Evolutionary conservation across 1,140 invertebrate species (phyloP), one percentile per base, ranked within the genome.

Genomic region (Harpegnathos saltator): DNA sequence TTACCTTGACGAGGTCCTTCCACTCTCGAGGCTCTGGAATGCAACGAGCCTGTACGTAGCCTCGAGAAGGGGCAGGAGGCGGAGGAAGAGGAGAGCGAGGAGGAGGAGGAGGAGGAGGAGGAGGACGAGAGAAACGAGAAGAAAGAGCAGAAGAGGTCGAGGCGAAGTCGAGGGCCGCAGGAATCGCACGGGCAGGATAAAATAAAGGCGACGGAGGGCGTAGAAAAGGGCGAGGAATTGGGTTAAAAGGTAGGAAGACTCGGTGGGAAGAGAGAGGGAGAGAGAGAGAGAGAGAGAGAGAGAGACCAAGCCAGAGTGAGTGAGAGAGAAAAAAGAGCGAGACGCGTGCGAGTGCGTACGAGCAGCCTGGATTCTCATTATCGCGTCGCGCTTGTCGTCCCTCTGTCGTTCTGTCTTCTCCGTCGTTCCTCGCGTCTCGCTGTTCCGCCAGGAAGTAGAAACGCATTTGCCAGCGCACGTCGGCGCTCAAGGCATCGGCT

Each of bases 1-100:
- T 93, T 92, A 90, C 93, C 93, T 94, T 94, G 93, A 93, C 92
- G 93, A 91, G 93, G 93, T 94, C 93, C 90, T 94, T 94, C 93
- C 92, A 93, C 93, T 93, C 91, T 89, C 85, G 89, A 24, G 82
- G 52, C 86, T 85, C 80, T 84, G 91, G 91, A 92, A 92, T 92
- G 91, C 90, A 85, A 90, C 88, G 86, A 85, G 85, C 72, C 73
- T 75, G 61, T 78, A 80, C 78, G 74, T 63, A 74, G 83, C 44
- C 74, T 48, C 82, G 69, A 81, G 86, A 84, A 86, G 78, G 72
- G 82, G 33, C 19, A 82, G 81, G 72, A 88, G 38, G 38, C 38
- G 38, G 38, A 5, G 38, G 69, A 81, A 48, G 59, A 59, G 59
- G 33, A 63, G 78, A 65, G 77, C 66, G 38, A 48, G 29, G 29